Base-by-base conservation (phyloP, 2,113 vertebrate genomes). In the Brachyhypopomus gauderio region DNA sequence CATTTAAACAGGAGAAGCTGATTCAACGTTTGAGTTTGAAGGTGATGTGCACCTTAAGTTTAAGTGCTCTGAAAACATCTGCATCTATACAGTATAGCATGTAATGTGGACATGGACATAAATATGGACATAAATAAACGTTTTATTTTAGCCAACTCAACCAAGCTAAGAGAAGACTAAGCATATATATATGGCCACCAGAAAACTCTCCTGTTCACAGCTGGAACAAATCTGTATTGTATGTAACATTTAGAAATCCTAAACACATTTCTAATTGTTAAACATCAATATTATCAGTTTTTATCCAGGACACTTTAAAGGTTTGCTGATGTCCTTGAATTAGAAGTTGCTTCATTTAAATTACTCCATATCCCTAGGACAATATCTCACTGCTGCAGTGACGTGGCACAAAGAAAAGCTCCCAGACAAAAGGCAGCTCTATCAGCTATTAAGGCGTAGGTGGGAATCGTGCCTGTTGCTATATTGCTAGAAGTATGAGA, bases 321-420 rank as follows among this genome's bases (percentile, higher is more conserved):
- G 45, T 64, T 66, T 64, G 45, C 48, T 77, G 38, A 77, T 66
- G 75, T 48, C 60, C 75, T 77, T 66, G 75, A 77, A 45, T 52
- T 64, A 52, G 64, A 77, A 77, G 60, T 41, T 12, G 19, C 30
- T 48, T 23, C 8, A 30, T 77, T 66, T 77, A 66, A 45, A 77
- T 64, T 63, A 55, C 38, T 77, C 60, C 66, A 36, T 59, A 75
- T 75, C 56, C 58, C 74, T 62, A 12, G 30, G 23, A 62, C 12
- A 6, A n/a, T 36, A 59, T 76, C 58, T 25, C 74, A 0, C 59
- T 19, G 36, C 20, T 38, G 71, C 79, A 66, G 59, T 38, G 59
- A 74, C 19, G 34, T 30, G 56, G 22, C 4, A 20, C 30, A 81
- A 27, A 3, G 14, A 75, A 20, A 67, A 19, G 62, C 60, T 66